Base-by-base conservation (phyloP, 2,888 invertebrate genomes). In the Drosophila eohydei region DNA sequence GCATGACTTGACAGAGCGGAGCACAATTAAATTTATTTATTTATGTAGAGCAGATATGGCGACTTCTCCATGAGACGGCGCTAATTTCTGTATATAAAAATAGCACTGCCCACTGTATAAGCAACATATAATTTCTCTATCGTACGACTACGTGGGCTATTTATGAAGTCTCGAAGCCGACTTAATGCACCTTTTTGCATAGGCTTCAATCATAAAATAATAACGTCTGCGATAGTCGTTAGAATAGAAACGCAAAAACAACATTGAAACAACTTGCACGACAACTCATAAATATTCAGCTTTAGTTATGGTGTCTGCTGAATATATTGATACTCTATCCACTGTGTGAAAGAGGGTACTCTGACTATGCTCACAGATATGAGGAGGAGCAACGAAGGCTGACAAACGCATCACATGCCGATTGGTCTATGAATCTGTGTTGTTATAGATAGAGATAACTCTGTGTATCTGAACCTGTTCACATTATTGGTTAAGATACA, bases 251-350 rank as follows among this genome's bases (percentile, higher is more conserved):
- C n/a, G 52, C 52, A 50, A 50, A 54, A 71, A 58, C 38, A 68
- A 46, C 66, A 78, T 64, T 71, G 64, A 62, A 57, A 71, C 74
- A 63, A 75, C 56, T 75, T 70, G 75, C 73, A 68, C 78, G 74
- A 74, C 80, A 77, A 69, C 66, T 87, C 85, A 84, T 84, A 84
- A 84, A 87, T 84, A 87, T 87, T 72, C 59, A 78, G 60, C 40
- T 64, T 61, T 58, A 59, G 65, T 74, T 79, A 59, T 77, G 60
- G 60, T 66, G 70, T 67, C 79, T 64, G 56, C 68, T 62, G 69
- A 34, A 74, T 76, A 67, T 40, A 75, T 75, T 78, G 36, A 72
- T 58, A 61, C 40, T 8, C 70, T 73, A 14, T 1, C 16, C 7
- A 3, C 7, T 9, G 28, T 16, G 4, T 0, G 4, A 12, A 3